Conservation (phyloP, 2,888 invertebrate genomes). For the Odontothrips loti region DNA sequence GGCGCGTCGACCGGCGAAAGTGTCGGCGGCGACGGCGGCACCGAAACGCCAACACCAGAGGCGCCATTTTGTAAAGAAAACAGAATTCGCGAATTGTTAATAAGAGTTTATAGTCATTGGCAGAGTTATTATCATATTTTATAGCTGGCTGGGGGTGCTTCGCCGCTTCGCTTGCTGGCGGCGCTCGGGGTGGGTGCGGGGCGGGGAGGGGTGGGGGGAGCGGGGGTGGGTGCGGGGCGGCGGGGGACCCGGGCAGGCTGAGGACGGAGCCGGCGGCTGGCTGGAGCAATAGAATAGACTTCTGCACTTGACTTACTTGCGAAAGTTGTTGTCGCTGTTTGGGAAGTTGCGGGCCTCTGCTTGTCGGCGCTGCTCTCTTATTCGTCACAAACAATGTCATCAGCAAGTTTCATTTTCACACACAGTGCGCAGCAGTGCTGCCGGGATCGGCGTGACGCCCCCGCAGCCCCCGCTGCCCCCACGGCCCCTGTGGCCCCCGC, state of each 20-base stretch:
- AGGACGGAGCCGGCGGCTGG: not conserved
- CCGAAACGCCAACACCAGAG: not conserved
- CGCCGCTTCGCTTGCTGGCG: not conserved
- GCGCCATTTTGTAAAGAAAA: slow-evolving; percentile 18
- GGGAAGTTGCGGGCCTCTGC: not conserved
- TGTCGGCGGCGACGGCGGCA: not conserved
- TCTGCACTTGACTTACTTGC: slow-evolving; percentile 26
- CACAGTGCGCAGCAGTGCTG: not conserved
- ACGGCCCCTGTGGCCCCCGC: too few relatives aligned
- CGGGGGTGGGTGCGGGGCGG: not conserved
- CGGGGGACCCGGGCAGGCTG: not conserved
- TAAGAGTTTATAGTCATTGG: slow-evolving; percentile 26
- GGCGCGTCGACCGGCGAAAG: too few relatives aligned
- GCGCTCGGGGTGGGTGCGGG: not conserved
- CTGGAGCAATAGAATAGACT: slow-evolving; percentile 14
- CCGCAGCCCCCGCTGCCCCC: too few relatives aligned
- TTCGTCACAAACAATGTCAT: slow-evolving; percentile 21
- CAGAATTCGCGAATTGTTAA: slow-evolving; percentile 25
- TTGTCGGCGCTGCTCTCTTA: not conserved
- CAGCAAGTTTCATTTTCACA: not conserved
- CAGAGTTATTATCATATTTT: slow-evolving; percentile 27
- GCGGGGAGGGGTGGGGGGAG: not conserved
- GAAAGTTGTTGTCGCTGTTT: slow-evolving; percentile 1
- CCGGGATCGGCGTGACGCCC: not conserved
- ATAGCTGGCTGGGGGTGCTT: not conserved